Percentiles rank a stretch among this genome's conserved stretches.
Evolutionary conservation across 2,888 invertebrate species (phyloP).

Genomic region (Stegophylla sp.): DNA sequence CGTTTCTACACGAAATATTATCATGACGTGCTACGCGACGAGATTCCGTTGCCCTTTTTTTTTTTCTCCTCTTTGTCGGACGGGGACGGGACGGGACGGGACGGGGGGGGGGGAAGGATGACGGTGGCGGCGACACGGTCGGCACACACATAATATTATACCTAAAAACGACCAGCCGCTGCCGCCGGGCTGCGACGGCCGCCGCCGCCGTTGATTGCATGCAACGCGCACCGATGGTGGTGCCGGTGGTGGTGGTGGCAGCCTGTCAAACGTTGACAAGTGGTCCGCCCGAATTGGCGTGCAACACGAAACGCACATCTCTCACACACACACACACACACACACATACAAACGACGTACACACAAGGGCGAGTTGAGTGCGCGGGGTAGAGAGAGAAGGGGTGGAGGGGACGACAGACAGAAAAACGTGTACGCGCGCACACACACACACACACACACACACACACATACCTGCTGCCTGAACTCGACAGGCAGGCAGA

Average conservation of each 20-base stretch:
- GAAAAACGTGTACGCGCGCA: constrained; percentile 14
- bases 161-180: constrained; percentile 37
- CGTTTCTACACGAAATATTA: too few species aligned
- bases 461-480: constrained; percentile 1
- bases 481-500: constrained; percentile 34
- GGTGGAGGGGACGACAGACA: neutral
- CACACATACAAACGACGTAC: neutral
- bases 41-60: neutral
- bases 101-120: too few species aligned
- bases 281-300: constrained; percentile 58
- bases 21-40: neutral
- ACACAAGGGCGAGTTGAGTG: neutral
- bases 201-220: constrained; percentile 12
- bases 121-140: constrained; percentile 21
- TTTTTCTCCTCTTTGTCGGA: constrained; percentile 8
- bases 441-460: too few species aligned
- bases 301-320: constrained; percentile 53
- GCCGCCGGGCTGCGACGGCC: constrained; percentile 24
- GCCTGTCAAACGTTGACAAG: constrained; percentile 59
- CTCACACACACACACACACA: neutral
- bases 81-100: too few species aligned
- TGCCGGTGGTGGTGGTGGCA: neutral
- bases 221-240: neutral
- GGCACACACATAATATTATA: constrained; percentile 38
- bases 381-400: neutral